Percentiles rank a stretch among this genome's conserved stretches.
phyloP scores from a whole-genome alignment of 1,140 invertebrate species.

The Popillia japonica region DNA sequence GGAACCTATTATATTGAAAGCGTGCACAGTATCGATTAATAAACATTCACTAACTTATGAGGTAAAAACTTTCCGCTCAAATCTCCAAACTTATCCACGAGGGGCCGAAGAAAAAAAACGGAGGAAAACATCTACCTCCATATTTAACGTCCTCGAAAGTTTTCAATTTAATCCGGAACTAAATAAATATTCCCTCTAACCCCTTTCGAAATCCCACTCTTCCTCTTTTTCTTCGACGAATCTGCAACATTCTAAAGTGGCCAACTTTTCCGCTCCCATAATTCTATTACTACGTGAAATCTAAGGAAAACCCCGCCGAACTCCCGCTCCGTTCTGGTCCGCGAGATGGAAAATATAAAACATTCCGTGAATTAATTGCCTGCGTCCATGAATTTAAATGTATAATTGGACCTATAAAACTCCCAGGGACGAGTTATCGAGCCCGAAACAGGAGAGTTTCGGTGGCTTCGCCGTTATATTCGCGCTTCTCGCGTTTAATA shows the following conservation, averaged over 20 bases:
- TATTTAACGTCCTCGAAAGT: background rate
- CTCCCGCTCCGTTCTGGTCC: background rate
- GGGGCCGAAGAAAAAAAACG: too few relatives aligned
- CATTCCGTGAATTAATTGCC: background rate
- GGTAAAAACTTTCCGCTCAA: too few relatives aligned
- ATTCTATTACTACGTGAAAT: background rate
- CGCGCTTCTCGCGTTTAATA: too few relatives aligned
- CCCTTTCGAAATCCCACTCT: background rate
- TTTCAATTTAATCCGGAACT: background rate
- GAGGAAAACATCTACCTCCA: background rate
- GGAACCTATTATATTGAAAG: too few relatives aligned
- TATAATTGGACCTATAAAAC: slow-evolving; percentile 1
- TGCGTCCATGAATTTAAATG: slow-evolving; percentile 1
- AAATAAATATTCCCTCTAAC: background rate
- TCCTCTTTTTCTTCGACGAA: background rate
- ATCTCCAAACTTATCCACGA: too few relatives aligned
- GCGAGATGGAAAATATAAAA: background rate
- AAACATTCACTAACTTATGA: too few relatives aligned
- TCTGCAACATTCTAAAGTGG: background rate
- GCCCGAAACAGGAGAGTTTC: background rate
- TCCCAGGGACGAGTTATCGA: background rate
- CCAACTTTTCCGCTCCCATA: background rate
- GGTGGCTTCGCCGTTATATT: too few relatives aligned
- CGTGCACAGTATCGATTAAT: too few relatives aligned
- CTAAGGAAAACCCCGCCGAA: background rate